Conservation (phyloP, 1,140 invertebrate species). For the Diorhabda elongata region DNA sequence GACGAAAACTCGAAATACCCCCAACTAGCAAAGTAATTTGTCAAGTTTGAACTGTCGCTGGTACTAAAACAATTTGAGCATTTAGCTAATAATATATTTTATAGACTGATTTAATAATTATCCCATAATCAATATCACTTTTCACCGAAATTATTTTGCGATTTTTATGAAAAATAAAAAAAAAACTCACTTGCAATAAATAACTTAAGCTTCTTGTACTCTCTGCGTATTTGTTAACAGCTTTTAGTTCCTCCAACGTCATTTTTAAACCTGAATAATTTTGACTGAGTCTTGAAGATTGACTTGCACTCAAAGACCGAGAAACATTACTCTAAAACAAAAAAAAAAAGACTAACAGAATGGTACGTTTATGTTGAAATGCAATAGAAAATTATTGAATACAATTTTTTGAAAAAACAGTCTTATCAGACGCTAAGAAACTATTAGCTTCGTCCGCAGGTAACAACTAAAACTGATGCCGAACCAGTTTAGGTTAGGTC, state of each 20-base stretch:
- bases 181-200: conserved; percentile 72
- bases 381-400: too few relatives aligned
- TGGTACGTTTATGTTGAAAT: too few relatives aligned
- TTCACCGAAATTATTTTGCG: background rate
- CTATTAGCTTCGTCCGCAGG: too few relatives aligned
- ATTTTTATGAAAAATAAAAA: background rate
- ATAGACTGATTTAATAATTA: background rate
- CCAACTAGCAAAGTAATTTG: too few relatives aligned
- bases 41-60: too few relatives aligned
- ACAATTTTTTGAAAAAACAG: too few relatives aligned
- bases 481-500: too few relatives aligned
- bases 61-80: background rate
- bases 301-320: conserved; percentile 59
- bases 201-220: conserved; percentile 88
- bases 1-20: too few relatives aligned
- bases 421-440: too few relatives aligned
- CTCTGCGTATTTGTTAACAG: conserved; percentile 85
- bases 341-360: too few relatives aligned
- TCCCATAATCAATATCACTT: background rate
- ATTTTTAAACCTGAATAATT: conserved; percentile 57
- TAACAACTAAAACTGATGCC: too few relatives aligned
- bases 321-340: conserved; percentile 43
- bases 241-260: conserved; percentile 78
- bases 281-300: conserved; percentile 57
- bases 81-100: background rate